Base-by-base conservation (phyloP, 1,140 invertebrate species). In the Ips typographus region DNA sequence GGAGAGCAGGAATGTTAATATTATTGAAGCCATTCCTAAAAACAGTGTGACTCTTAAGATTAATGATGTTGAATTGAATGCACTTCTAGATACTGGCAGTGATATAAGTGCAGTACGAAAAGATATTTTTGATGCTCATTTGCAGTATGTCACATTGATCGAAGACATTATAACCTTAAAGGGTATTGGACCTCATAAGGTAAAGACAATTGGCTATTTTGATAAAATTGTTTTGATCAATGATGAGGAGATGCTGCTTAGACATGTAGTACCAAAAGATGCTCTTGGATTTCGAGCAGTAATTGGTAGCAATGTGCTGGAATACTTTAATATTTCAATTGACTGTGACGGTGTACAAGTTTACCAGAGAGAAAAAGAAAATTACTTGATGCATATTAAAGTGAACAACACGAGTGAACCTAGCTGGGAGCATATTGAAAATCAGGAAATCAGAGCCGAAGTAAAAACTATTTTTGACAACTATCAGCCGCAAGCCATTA, bases 311-410 rank as follows among this genome's bases (percentile, higher is more conserved):
- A 40, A 65, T 36, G 8, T 71, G 37, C 40, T 71, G 4, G 40
- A 59, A 1, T 6, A 59, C 1, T 49, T 39, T 3, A 58, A 71
- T 5, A 40, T 71, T 52, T 52, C 7, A 22, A 52, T 71, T 47
- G 49, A n/a, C 4, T 44, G 60, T 8, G 68, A 39, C 36, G 42
- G 40, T 3, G n/a, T 68, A 6, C 40, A 53, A 4, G 37, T 71
- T 3, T 37, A 53, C 37, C 65, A 53, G 6, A 66, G 5, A 39
- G 49, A 55, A 7, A 40, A 41, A 40, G 41, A 61, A 38, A 71
- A 66, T 51, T 70, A 58, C 39, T 38, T 70, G 6, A 65, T 65
- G 68, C 6, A 65, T 42, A 70, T 70, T 22, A 22, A 22, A 22
- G 22, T 22, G 22, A 0, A 22, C 22, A 3, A 64, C 6, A 37